These are phyloP conservation scores for Empis stercorea DNA, from an alignment of 2,888 invertebrate species.

Conservation along the genomic window DNA sequence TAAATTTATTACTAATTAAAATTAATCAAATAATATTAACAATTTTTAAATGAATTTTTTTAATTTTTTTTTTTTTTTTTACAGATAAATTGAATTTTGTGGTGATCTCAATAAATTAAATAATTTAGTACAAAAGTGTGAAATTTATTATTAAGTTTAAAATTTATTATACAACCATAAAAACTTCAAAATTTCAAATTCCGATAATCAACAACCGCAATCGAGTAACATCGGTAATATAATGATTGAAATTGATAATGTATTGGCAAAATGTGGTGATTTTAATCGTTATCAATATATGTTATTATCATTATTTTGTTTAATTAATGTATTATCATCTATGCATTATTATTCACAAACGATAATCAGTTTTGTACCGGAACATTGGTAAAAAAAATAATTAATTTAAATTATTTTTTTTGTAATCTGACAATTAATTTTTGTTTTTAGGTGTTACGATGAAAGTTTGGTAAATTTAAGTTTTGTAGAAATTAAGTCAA, in stretches of 20 bases:
- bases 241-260: conserved; percentile 36
- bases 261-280: conserved; percentile 41
- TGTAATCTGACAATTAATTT: no score
- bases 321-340: conserved; percentile 42
- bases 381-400: conserved; percentile 37
- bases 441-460: conserved; percentile 13
- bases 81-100: no score
- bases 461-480: conserved; percentile 10
- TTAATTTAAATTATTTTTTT: background rate
- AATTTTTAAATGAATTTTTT: no score
- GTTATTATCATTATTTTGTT: conserved; percentile 39
- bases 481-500: conserved; percentile 7
- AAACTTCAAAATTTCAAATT: no score
- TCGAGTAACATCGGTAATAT: conserved; percentile 1
- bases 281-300: conserved; percentile 40
- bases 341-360: conserved; percentile 48
- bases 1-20: no score
- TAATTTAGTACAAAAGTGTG: no score
- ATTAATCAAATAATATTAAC: no score
- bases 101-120: no score
- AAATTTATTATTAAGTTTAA: no score
- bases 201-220: no score
- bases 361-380: conserved; percentile 42
- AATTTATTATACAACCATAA: no score
- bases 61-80: no score